Evolutionary conservation across 2,797 vertebrate genomes (phyloP).

Genomic region (Phoebastria nigripes): DNA sequence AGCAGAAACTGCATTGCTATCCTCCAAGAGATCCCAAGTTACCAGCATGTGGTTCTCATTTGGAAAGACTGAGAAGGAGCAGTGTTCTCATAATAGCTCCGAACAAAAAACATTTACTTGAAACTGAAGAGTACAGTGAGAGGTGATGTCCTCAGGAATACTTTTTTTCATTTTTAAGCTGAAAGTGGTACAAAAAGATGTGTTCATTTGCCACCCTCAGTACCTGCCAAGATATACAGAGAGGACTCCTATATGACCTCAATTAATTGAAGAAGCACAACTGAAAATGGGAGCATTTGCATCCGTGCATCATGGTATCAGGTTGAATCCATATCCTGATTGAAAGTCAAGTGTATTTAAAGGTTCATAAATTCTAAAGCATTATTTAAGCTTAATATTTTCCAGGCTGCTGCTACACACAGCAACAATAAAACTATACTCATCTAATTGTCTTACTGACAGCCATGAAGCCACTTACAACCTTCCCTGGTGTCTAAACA

Average conservation of each 20-base stretch:
- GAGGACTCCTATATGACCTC: background rate
- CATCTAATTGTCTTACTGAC: background rate
- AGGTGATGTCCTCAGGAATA: background rate
- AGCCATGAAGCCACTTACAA: background rate
- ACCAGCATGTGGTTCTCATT: conserved; percentile 42
- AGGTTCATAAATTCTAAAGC: background rate
- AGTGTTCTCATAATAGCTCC: conserved; percentile 14
- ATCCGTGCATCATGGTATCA: background rate
- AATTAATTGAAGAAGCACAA: background rate
- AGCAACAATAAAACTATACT: background rate
- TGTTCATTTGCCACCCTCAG: conserved; percentile 5
- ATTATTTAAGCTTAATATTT: background rate
- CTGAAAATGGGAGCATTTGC: background rate
- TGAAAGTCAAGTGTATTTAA: background rate
- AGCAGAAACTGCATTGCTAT: background rate
- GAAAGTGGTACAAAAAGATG: background rate
- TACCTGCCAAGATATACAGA: background rate
- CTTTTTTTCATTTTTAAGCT: background rate
- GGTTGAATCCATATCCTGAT: background rate
- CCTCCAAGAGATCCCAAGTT: background rate
- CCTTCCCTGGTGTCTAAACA: background rate
- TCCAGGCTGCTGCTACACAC: background rate
- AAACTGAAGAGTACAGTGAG: background rate
- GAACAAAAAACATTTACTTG: background rate
- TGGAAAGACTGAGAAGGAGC: conserved; percentile 22